Conservation (phyloP, 2,797 vertebrate species). For the Argentina silus region DNA sequence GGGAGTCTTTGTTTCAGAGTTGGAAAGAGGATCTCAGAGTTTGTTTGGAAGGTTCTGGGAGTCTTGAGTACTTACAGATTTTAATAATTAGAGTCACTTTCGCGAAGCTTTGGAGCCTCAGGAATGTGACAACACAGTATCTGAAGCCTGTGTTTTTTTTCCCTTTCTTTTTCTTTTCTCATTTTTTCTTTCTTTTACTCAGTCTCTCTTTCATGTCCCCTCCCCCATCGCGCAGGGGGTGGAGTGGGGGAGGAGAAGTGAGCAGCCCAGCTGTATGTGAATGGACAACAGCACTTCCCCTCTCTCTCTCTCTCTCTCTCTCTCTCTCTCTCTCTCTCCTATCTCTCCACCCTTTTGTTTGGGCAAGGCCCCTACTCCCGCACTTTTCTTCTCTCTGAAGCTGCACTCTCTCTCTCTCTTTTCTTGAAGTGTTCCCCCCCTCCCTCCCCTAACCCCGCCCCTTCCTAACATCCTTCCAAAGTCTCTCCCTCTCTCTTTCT, state of each 20-base stretch:
- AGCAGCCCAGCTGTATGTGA: conserved; percentile 67
- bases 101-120: conserved; percentile 61
- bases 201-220: conserved; percentile 37
- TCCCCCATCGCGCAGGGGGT: conserved; percentile 32
- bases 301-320: conserved; percentile 33
- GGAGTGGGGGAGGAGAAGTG: conserved; percentile 57
- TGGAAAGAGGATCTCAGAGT: conserved; percentile 15
- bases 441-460: conserved; percentile 46
- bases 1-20: conserved; percentile 14
- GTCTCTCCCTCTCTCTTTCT: conserved; percentile 60
- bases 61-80: conserved; percentile 61
- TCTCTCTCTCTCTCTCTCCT: background rate
- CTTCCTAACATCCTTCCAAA: conserved; percentile 62
- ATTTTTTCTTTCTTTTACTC: conserved; percentile 15
- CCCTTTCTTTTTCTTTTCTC: conserved; percentile 17
- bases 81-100: conserved; percentile 73
- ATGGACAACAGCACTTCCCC: conserved; percentile 63
- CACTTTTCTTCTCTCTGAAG: conserved; percentile 62
- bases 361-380: conserved; percentile 56
- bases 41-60: conserved; percentile 39
- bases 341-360: conserved; percentile 67
- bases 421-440: conserved; percentile 52
- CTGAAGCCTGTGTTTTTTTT: conserved; percentile 41
- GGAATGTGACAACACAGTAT: conserved; percentile 66
- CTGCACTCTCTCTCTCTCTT: conserved; percentile 39